Conservation (phyloP, 1,140 invertebrate species). For the Semibalanus balanoides region DNA sequence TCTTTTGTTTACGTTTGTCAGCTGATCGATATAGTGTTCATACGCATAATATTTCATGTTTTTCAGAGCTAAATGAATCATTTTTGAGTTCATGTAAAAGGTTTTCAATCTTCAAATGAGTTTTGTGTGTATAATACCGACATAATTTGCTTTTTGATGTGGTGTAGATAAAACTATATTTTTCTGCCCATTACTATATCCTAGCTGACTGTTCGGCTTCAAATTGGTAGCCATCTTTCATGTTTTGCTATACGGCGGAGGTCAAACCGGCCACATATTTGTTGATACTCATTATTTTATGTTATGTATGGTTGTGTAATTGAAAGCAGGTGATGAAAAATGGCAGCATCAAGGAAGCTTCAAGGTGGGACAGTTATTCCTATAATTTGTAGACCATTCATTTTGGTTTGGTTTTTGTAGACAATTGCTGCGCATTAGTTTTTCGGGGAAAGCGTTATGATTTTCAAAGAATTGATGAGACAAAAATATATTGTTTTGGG, state of each 20-base stretch:
- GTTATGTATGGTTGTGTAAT: background rate
- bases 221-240: background rate
- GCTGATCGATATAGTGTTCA: background rate
- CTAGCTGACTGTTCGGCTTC: background rate
- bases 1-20: background rate
- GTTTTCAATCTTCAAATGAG: no score
- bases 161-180: constrained; percentile 3
- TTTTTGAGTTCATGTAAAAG: no score
- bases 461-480: no score
- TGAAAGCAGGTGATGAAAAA: constrained; percentile 7
- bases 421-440: constrained; percentile 4
- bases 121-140: no score
- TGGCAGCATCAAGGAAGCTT: constrained; percentile 2
- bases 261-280: background rate
- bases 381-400: background rate
- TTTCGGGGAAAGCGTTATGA: no score
- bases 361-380: constrained; percentile 3
- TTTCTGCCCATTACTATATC: background rate
- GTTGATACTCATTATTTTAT: background rate
- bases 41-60: background rate
- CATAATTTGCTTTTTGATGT: no score
- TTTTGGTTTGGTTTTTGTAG: constrained; percentile 3
- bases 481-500: no score
- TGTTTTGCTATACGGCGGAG: background rate
- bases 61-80: no score